Evolutionary conservation across 2,888 invertebrate species (phyloP).

Genomic region (Drosophila fulvimacula): DNA sequence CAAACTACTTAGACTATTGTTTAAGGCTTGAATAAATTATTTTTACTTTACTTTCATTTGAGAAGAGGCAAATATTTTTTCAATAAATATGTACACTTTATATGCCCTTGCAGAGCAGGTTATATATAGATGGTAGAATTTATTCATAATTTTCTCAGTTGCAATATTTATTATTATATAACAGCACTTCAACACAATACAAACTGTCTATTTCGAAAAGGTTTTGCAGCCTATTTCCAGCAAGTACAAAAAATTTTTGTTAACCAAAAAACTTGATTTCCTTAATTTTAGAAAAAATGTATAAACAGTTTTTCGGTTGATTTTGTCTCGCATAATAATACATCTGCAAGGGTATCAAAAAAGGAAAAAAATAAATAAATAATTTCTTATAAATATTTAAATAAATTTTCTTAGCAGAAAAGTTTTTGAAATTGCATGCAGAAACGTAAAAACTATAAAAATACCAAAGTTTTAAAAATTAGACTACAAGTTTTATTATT

Average conservation of each 20-base stretch:
- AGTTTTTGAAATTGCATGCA: slow-evolving; percentile 16
- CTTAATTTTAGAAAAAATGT: background rate
- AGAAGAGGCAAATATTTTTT: background rate
- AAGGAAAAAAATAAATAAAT: too few relatives aligned
- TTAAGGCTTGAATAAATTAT: slow-evolving; percentile 29
- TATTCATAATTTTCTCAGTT: too few relatives aligned
- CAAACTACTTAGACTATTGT: slow-evolving; percentile 8
- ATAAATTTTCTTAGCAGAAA: background rate
- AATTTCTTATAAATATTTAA: background rate
- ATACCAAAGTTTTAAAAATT: background rate
- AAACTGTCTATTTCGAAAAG: too few relatives aligned
- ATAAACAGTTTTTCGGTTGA: background rate
- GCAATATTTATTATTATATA: too few relatives aligned
- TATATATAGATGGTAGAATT: background rate
- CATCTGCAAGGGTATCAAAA: background rate
- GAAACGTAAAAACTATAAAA: background rate
- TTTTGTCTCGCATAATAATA: background rate
- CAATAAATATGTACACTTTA: background rate
- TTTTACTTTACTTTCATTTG: slow-evolving; percentile 9
- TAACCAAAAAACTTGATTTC: too few relatives aligned
- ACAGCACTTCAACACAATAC: too few relatives aligned
- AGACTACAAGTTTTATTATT: background rate
- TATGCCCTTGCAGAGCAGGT: background rate
- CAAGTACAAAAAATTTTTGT: too few relatives aligned
- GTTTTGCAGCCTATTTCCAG: too few relatives aligned